Conservation (phyloP, 2,113 vertebrate genomes). For the Romanogobio albipinnatus region DNA sequence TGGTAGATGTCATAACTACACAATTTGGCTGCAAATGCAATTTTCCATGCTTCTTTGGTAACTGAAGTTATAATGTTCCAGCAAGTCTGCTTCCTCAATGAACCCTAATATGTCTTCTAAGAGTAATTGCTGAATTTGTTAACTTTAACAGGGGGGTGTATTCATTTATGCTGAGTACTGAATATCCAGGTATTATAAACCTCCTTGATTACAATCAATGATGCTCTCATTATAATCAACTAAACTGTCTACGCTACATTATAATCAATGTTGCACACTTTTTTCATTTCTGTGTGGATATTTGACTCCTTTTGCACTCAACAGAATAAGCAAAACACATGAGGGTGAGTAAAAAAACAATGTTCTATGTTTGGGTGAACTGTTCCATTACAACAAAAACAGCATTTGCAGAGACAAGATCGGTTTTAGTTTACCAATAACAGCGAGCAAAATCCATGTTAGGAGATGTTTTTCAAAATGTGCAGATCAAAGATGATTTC, state of each 20-base stretch:
- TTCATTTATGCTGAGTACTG: no score
- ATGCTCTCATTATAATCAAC: constrained; percentile 16
- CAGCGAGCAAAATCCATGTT: constrained; percentile 20
- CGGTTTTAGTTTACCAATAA: constrained; percentile 11
- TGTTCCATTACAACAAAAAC: constrained; percentile 1
- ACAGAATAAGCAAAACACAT: neutral
- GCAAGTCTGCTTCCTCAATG: no score
- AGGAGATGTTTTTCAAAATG: constrained; percentile 33
- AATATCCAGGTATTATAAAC: constrained; percentile 15
- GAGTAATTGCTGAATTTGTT: no score
- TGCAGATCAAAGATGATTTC: constrained; percentile 36
- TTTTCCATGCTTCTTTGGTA: no score
- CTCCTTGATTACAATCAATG: constrained; percentile 29
- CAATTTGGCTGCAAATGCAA: no score
- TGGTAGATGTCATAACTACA: neutral
- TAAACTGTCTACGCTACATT: neutral
- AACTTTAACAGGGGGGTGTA: neutral
- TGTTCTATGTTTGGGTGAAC: neutral
- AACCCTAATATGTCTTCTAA: no score
- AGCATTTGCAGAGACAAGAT: constrained; percentile 17
- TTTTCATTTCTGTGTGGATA: neutral
- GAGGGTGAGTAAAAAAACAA: neutral
- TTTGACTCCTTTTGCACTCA: neutral
- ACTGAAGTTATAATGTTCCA: no score
- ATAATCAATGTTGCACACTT: neutral